Evolutionary conservation across 2,888 invertebrate species (phyloP).

Genomic region (Tribolium freemani): DNA sequence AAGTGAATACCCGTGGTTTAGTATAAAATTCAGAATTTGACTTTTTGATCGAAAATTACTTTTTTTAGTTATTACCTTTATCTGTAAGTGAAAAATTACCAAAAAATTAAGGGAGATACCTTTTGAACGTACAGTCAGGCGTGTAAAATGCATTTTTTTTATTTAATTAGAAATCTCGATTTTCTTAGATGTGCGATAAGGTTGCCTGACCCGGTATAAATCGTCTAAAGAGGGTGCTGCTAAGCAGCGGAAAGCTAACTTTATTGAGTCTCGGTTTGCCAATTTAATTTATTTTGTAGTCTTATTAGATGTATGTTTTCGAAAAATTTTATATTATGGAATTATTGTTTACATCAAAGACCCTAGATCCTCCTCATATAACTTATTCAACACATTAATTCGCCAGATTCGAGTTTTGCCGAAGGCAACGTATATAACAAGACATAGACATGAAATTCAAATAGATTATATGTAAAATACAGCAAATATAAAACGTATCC

Average conservation of each 20-base stretch:
- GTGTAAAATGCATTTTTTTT: too few relatives aligned
- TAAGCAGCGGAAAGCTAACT: background rate
- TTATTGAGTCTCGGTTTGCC: background rate
- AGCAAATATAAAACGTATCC: constrained; percentile 35
- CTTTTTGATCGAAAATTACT: too few relatives aligned
- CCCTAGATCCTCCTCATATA: constrained; percentile 29
- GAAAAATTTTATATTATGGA: constrained; percentile 15
- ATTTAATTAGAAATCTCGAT: too few relatives aligned
- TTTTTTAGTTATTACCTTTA: too few relatives aligned
- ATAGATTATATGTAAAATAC: constrained; percentile 42
- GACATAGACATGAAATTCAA: constrained; percentile 43
- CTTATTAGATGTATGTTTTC: constrained; percentile 17
- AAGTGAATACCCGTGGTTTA: too few relatives aligned
- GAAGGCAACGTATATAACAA: constrained; percentile 39
- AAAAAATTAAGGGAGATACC: too few relatives aligned
- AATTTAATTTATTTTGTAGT: constrained; percentile 19
- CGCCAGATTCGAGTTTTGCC: constrained; percentile 40
- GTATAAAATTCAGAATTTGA: too few relatives aligned
- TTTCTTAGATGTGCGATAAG: too few relatives aligned
- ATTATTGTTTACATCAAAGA: constrained; percentile 42
- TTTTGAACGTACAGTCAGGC: too few relatives aligned
- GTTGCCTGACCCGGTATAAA: too few relatives aligned
- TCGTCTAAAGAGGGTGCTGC: background rate
- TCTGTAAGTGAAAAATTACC: too few relatives aligned
- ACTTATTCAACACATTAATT: constrained; percentile 44